Base-by-base conservation (phyloP, 2,113 vertebrate species). In the Gavia stellata region DNA sequence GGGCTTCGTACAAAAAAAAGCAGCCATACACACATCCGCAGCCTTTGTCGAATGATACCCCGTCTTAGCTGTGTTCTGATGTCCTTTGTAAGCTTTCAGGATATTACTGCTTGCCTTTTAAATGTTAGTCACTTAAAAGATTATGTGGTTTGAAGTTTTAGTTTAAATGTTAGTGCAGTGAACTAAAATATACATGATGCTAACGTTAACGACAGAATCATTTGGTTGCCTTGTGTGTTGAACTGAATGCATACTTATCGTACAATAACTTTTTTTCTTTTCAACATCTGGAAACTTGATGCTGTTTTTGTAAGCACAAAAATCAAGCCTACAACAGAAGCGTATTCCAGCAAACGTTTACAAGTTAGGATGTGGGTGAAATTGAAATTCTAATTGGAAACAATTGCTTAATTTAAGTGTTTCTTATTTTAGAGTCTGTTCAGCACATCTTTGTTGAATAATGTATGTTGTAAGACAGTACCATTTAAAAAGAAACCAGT, bases 1-100 rank as follows among this genome's bases (percentile, higher is more conserved):
- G 99, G 99, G 98, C 98, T 56, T 99, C 99, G 14, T 99, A 99
- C 96, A 99, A 99, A 94, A 99, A 99, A 91, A 99, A 99, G 96
- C 98, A 98, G 94, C 90, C 96, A 95, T 98, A 97, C 95, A 93
- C 94, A 81, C 98, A 95, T 24, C 96, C 94, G 28, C 98, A 96
- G 88, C 97, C 94, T 84, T 88, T 92, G 95, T 92, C 94, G 2
- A 93, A 50, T 25, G 95, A 96, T 33, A 36, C 68, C 92, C 96
- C 96, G 7, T 98, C 98, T 50, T 98, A 98, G 97, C 97, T 65
- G 91, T 88, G 88, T 82, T 93, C 97, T 45, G 52, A 19, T 81
- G 96, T 98, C 96, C 91, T 97, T 95, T 73, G 97, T 97, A 91
- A 97, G 96, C 98, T 98, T 97, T 97, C 95, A 91, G 91, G 97